These are phyloP conservation scores for Ceramica pisi DNA, from an alignment of 2,888 invertebrate genomes.

Conservation along the genomic window DNA sequence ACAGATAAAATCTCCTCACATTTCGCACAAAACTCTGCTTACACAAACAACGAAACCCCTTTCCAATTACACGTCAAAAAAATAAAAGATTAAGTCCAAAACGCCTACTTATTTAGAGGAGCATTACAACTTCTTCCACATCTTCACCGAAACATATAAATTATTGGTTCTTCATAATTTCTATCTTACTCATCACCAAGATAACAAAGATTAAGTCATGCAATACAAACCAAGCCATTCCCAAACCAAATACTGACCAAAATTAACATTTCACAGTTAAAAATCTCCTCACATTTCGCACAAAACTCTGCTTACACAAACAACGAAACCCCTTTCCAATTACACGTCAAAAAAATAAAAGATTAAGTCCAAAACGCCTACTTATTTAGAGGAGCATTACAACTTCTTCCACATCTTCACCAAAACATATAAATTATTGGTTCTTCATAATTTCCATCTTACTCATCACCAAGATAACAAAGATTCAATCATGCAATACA, in stretches of 20 bases:
- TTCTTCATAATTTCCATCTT: background rate
- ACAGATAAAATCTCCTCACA: slow-evolving; percentile 9
- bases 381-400: slow-evolving; percentile 26
- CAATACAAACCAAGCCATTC: background rate
- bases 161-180: background rate
- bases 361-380: slow-evolving; percentile 51
- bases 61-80: slow-evolving; percentile 50
- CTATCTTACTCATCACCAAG: background rate
- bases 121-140: no score
- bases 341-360: slow-evolving; percentile 54
- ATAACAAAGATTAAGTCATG: background rate
- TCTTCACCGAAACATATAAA: background rate
- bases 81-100: slow-evolving; percentile 51
- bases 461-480: background rate
- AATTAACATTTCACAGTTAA: background rate
- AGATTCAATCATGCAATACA: background rate
- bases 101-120: slow-evolving; percentile 48
- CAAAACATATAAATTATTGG: background rate
- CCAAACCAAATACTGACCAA: background rate
- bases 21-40: no score
- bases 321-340: slow-evolving; percentile 48
- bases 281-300: no score
- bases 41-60: slow-evolving; percentile 50
- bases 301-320: no score
- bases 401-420: no score